Conservation (phyloP, 2,113 vertebrate species). For the Ardeotis arabs region DNA sequence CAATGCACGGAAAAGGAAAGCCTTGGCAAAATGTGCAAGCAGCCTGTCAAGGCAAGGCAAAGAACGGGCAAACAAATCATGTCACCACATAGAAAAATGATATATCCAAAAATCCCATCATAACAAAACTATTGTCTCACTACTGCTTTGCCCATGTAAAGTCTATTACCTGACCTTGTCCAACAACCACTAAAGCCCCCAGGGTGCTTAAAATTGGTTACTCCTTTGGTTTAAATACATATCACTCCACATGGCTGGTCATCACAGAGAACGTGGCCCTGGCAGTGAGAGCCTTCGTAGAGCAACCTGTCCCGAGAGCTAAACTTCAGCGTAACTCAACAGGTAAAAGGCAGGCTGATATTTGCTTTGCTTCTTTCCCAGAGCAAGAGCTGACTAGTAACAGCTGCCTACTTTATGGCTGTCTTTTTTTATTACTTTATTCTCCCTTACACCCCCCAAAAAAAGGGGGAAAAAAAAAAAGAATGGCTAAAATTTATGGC, state of each 20-base stretch:
- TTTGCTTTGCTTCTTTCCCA: constrained; percentile 37
- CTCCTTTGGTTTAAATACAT: not conserved
- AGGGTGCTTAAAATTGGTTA: not conserved
- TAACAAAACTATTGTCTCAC: not conserved
- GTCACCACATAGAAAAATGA: not conserved
- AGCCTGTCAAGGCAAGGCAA: not conserved
- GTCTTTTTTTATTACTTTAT: constrained; percentile 70
- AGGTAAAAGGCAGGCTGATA: constrained; percentile 47
- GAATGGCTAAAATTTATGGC: constrained; percentile 75
- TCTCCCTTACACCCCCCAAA: constrained; percentile 22
- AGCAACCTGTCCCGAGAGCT: not conserved
- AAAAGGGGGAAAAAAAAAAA: accelerated
- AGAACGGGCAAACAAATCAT: not conserved
- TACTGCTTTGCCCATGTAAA: not conserved
- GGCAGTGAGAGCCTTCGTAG: not conserved
- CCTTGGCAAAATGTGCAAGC: not conserved
- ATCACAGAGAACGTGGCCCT: not conserved
- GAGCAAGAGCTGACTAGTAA: constrained; percentile 55
- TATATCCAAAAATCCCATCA: not conserved
- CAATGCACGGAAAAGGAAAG: not conserved
- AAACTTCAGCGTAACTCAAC: not conserved
- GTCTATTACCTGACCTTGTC: not conserved
- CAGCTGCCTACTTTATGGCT: constrained; percentile 70
- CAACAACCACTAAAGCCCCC: not conserved
- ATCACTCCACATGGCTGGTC: not conserved